Evolutionary conservation across 2,797 vertebrate species (phyloP), one percentile per base, ranked within the genome.

Genomic region (Setipinna tenuifilis): DNA sequence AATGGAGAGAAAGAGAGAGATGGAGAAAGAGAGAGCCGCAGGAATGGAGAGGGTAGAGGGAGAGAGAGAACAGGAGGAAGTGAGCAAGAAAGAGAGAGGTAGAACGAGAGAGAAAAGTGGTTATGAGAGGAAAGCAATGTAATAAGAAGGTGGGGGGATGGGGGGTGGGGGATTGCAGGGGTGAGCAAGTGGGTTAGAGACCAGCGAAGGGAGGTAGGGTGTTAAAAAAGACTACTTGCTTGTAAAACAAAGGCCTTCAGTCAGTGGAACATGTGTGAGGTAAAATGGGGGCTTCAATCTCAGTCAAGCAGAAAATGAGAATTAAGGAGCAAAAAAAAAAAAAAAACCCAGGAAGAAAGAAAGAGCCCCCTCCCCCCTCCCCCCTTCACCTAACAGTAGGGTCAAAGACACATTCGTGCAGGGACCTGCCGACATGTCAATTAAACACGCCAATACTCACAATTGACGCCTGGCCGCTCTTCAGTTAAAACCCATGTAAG

Each of bases 281-380:
- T 28, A n/a, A 82, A 35, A 83, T 44, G 75, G 57, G 28, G 41
- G 25, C 62, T 44, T 50, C 31, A 44, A 28, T 83, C 68, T 82
- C 62, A 59, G 21, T 44, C 50, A 58, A 78, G 23, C 21, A 80
- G 61, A 82, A 85, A 87, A 82, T 83, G 23, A 44, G 71, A 78
- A 78, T 78, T 78, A 54, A 54, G 50, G 7, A 54, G 41, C 35
- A 41, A 75, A 57, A n/a, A 61, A 78, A 35, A 17, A 48, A 17
- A 82, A 84, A 80, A 44, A 75, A 46, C 2, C 25, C 0, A n/a
- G 46, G 46, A 48, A 54, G 50, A 54, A 54, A 54, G 50, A 54
- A 54, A 54, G 35, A 2, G 5, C 35, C 5, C 35, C 35, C 35
- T 5, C 35, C 50, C 7, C 50, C 7, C 50, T 7, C 3, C 2